phyloP scores from a whole-genome alignment of 2,797 vertebrate genomes.

The Heliangelus exortis region DNA sequence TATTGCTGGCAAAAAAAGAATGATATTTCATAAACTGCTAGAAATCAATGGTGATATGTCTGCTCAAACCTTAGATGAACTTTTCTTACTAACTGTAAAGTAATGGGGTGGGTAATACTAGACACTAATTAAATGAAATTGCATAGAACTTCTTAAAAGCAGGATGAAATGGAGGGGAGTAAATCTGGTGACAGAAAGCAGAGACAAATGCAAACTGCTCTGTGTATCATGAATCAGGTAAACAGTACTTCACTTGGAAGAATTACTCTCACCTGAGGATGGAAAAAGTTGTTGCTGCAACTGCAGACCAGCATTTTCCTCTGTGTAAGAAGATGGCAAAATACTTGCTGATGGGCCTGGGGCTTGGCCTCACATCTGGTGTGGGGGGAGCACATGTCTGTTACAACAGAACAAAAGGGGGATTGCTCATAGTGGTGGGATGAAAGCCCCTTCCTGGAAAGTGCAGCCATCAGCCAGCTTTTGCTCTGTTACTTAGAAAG shows the following conservation, averaged over 20 bases:
- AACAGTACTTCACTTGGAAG: neutral
- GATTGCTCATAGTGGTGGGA: rapidly evolving
- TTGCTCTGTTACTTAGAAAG: neutral
- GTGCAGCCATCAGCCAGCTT: rapidly evolving
- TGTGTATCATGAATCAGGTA: neutral
- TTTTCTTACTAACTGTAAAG: constrained; percentile 14
- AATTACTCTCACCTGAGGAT: neutral
- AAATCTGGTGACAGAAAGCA: neutral
- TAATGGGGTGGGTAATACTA: neutral
- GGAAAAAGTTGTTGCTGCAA: neutral
- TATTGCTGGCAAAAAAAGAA: constrained; percentile 49
- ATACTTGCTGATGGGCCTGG: neutral
- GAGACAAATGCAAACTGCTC: neutral
- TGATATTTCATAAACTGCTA: constrained; percentile 38
- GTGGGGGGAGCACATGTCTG: rapidly evolving
- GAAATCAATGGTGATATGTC: constrained; percentile 23
- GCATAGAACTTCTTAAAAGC: neutral
- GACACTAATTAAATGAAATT: neutral
- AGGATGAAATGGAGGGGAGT: neutral
- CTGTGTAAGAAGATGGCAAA: rapidly evolving
- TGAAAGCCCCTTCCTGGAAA: neutral
- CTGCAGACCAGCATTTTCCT: neutral
- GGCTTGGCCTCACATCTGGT: neutral
- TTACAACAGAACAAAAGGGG: neutral
- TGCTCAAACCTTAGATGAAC: constrained; percentile 20